Base-by-base conservation (phyloP, 1,140 invertebrate genomes). In the Zaprionus inermis region DNA sequence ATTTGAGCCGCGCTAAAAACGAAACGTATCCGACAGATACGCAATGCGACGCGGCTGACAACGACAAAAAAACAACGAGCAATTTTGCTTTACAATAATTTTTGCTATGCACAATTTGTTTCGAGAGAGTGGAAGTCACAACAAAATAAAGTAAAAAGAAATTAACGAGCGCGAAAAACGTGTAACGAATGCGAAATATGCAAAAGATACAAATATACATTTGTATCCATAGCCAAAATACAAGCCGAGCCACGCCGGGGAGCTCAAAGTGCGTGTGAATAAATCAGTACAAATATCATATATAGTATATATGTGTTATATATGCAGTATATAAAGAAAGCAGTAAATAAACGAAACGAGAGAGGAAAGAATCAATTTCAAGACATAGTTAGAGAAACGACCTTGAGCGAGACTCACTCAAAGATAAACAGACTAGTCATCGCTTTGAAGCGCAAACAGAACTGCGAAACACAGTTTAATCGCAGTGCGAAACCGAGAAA, bases 1-100 rank as follows among this genome's bases (percentile, higher is more conserved):
- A 91, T 88, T 90, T 90, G 86, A 91, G 90, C 83, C 90, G 90
- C 85, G 90, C 81, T 90, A 89, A 88, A 80, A 91, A 90, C 78
- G 81, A 76, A 72, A 76, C 74, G 74, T 77, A 77, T 77, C 75
- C 59, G 46, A 28, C 32, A 86, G 85, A 89, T 89, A 84, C 84
- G 84, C 83, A 78, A 89, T 89, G 79, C 84, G 84, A 84, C 75
- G 70, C 78, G 67, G 59, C 82, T 7, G 65, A 58, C 18, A 64
- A 74, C 69, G 36, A 79, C 46, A 71, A 78, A 34, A 79, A 73
- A 36, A 18, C 14, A 61, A 55, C 41, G 58, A 56, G 14, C 49
- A 46, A 52, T 77, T 66, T 66, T 78, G 63, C 59, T n/a, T n/a
- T n/a, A n/a, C 61, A 64, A 65, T 64, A 52, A 41, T 59, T 46